Percentiles rank a stretch among this genome's conserved stretches.
Evolutionary conservation across 1,140 invertebrate species (phyloP).

Genomic region (Globodera ellingtonae): DNA sequence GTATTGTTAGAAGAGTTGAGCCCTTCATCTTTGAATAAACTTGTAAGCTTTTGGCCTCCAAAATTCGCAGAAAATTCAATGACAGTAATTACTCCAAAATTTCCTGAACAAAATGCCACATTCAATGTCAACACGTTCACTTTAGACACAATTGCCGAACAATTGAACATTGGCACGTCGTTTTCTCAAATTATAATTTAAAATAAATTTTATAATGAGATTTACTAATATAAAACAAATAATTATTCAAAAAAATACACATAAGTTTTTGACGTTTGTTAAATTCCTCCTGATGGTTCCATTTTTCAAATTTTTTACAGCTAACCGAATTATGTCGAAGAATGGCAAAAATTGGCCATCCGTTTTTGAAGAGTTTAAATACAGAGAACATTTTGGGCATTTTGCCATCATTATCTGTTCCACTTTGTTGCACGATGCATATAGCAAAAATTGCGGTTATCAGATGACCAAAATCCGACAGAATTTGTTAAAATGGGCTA

Average conservation of each 20-base stretch:
- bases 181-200: too few relatives aligned
- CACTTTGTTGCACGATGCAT: not conserved
- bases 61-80: not conserved
- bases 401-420: slow-evolving; percentile 19
- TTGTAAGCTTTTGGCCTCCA: slow-evolving; percentile 1
- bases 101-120: slow-evolving; percentile 24
- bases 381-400: slow-evolving; percentile 5
- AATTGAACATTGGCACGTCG: not conserved
- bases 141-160: not conserved
- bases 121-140: slow-evolving; percentile 11
- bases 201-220: too few relatives aligned
- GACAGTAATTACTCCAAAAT: slow-evolving; percentile 15
- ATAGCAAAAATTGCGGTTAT: not conserved
- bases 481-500: not conserved
- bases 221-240: too few relatives aligned
- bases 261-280: not conserved
- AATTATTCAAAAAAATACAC: not conserved
- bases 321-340: not conserved
- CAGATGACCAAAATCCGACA: slow-evolving; percentile 2
- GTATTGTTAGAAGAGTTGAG: slow-evolving; percentile 7
- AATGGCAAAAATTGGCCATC: not conserved
- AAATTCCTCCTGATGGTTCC: not conserved
- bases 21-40: slow-evolving; percentile 2
- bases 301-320: not conserved
- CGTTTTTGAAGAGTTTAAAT: not conserved